Conservation (phyloP, 1,140 invertebrate genomes). For the Lethocerus indicus region DNA sequence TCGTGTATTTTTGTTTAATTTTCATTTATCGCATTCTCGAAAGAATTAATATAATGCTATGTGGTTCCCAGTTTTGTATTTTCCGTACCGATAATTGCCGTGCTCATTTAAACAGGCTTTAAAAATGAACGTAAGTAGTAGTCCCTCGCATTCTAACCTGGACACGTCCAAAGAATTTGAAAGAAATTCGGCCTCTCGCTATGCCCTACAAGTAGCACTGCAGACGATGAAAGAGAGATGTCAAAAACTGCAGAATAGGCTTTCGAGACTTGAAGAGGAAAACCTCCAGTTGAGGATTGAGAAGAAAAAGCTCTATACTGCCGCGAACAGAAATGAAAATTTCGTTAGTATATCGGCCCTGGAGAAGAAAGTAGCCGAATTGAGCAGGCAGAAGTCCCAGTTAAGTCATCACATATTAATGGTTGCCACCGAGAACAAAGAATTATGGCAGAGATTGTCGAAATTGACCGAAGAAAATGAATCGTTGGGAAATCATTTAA, state of each 20-base stretch:
- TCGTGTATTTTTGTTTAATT: too few relatives aligned
- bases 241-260: constrained; percentile 45
- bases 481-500: constrained; percentile 13
- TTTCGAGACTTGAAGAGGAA: constrained; percentile 50
- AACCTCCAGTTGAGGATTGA: constrained; percentile 43
- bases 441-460: constrained; percentile 53
- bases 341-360: constrained; percentile 23
- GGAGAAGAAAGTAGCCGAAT: constrained; percentile 39
- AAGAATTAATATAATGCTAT: too few relatives aligned
- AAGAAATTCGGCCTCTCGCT: constrained; percentile 23
- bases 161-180: not conserved
- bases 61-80: too few relatives aligned
- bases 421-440: constrained; percentile 61
- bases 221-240: constrained; percentile 65
- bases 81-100: too few relatives aligned
- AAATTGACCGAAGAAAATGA: constrained; percentile 39
- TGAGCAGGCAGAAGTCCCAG: constrained; percentile 54
- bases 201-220: constrained; percentile 53
- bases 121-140: too few relatives aligned
- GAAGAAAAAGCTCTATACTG: constrained; percentile 22
- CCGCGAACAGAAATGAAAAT: constrained; percentile 13
- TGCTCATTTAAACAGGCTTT: too few relatives aligned
- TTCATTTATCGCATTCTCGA: too few relatives aligned
- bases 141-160: too few relatives aligned
- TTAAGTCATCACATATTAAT: constrained; percentile 54